Evolutionary conservation across 1,140 invertebrate species (phyloP).

Genomic region (Acromyrmex charruanus): DNA sequence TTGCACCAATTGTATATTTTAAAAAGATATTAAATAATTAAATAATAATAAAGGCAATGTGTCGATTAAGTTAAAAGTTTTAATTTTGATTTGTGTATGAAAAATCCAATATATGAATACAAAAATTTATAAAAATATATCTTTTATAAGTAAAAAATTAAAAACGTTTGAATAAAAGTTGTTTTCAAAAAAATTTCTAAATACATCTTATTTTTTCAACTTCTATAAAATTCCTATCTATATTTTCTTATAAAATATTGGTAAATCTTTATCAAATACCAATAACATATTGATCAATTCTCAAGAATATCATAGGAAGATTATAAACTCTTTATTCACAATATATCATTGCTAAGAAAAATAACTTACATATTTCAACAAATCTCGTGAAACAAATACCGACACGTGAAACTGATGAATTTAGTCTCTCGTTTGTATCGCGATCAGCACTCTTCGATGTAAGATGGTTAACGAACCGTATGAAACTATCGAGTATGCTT

Average conservation of each 20-base stretch:
- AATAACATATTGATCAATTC: neutral
- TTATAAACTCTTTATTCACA: neutral
- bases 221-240: neutral
- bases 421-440: slow-evolving; percentile 23
- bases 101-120: too few relatives aligned
- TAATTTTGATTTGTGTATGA: neutral
- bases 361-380: neutral
- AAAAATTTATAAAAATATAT: too few relatives aligned
- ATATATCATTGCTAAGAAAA: neutral
- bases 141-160: too few relatives aligned
- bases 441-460: neutral
- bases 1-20: neutral
- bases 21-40: neutral
- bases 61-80: neutral
- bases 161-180: too few relatives aligned
- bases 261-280: neutral
- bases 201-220: too few relatives aligned
- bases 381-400: neutral
- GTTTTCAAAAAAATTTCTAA: too few relatives aligned
- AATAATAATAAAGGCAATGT: neutral
- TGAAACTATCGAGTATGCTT: neutral
- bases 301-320: neutral
- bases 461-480: slow-evolving; percentile 13
- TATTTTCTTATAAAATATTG: neutral
- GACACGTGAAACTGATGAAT: slow-evolving; percentile 26